phyloP scores from a whole-genome alignment of 2,113 vertebrate genomes.

The Glaucomys volans region DNA sequence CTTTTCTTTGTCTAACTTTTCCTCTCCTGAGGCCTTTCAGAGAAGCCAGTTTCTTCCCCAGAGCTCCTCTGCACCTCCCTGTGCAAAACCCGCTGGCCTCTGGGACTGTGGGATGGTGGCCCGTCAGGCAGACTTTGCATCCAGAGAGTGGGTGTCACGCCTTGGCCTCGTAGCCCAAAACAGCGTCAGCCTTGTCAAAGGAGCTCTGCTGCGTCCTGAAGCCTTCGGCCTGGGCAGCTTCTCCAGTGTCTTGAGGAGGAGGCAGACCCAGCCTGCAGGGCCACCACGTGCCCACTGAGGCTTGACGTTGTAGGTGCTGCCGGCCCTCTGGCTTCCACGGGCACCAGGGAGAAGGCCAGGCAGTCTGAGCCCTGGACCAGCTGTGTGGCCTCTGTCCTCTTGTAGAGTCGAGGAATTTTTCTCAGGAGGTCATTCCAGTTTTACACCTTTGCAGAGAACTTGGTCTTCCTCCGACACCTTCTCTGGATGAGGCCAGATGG shows the following conservation, averaged over 20 bases:
- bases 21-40: slow-evolving; percentile 21
- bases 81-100: not conserved
- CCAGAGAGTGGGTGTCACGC: not conserved
- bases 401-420: not conserved
- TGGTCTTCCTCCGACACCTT: not conserved
- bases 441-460: not conserved
- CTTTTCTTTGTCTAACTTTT: slow-evolving; percentile 58
- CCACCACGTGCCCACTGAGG: not conserved
- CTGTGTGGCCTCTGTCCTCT: not conserved
- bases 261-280: not conserved
- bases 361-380: not conserved
- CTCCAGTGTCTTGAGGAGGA: not conserved
- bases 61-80: not conserved
- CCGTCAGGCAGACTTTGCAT: not conserved
- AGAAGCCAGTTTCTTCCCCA: not conserved
- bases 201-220: accelerated
- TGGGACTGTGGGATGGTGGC: not conserved
- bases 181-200: not conserved
- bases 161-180: not conserved
- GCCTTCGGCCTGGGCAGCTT: accelerated
- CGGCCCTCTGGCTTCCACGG: not conserved
- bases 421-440: not conserved
- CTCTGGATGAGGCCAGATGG: not conserved
- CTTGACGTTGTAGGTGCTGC: not conserved
- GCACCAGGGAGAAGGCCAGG: not conserved